Evolutionary conservation across 2,797 vertebrate genomes (phyloP).

Genomic region (Clarias platycephalus): DNA sequence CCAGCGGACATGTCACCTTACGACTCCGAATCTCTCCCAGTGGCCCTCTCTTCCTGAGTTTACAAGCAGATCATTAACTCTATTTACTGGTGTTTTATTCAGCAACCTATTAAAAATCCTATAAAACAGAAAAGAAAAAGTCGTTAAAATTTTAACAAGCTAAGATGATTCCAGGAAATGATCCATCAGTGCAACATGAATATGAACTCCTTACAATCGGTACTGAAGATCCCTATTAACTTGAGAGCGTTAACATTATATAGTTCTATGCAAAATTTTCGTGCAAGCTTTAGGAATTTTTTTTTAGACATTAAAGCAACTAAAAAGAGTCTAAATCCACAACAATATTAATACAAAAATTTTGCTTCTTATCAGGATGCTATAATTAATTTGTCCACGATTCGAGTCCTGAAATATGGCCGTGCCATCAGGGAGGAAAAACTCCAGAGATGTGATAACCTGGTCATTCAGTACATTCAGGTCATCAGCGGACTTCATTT

Average conservation of each 20-base stretch:
- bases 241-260: not conserved
- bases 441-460: too few relatives aligned
- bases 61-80: constrained; percentile 29
- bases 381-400: not conserved
- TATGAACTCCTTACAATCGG: not conserved
- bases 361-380: not conserved
- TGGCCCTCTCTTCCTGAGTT: constrained; percentile 23
- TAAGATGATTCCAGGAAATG: not conserved
- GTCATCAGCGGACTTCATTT: too few relatives aligned
- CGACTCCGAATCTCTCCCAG: not conserved
- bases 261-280: not conserved
- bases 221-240: not conserved
- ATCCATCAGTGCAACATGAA: not conserved
- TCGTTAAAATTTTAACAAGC: not conserved
- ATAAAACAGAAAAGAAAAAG: constrained; percentile 11
- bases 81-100: constrained; percentile 4
- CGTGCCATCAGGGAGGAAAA: too few relatives aligned
- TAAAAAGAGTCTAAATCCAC: not conserved
- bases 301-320: not conserved
- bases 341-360: not conserved
- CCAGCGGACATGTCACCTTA: constrained; percentile 82
- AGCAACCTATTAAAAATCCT: constrained; percentile 25
- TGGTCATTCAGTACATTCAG: too few relatives aligned
- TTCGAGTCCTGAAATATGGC: too few relatives aligned
- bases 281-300: not conserved